phyloP scores from a whole-genome alignment of 2,888 invertebrate genomes.

The Drosophila merina region DNA sequence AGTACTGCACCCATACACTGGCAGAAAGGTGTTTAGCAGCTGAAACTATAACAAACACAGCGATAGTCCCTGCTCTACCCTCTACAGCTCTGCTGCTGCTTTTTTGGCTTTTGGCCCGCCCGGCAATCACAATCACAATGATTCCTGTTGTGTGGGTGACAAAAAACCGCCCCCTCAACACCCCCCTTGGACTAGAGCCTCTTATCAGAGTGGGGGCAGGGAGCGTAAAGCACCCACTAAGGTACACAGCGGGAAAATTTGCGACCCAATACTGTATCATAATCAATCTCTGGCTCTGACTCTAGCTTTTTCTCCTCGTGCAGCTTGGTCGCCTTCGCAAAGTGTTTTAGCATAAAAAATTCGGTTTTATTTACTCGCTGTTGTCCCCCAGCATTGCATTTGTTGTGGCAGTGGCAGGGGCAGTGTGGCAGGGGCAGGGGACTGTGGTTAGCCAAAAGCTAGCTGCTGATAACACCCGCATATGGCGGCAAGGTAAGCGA shows the following conservation, averaged over 20 bases:
- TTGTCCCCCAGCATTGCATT: conserved; percentile 11
- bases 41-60: conserved; percentile 51
- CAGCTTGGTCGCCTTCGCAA: conserved; percentile 47
- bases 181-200: background rate
- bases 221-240: background rate
- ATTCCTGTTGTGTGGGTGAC: conserved; percentile 40
- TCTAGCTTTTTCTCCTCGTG: background rate
- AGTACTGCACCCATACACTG: conserved; percentile 1
- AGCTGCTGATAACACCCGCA: conserved; percentile 78
- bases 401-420: background rate
- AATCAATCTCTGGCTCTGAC: too few relatives aligned
- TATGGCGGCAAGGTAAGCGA: conserved; percentile 46
- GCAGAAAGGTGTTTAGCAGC: conserved; percentile 52
- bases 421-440: conserved; percentile 1
- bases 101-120: too few relatives aligned
- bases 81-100: too few relatives aligned
- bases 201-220: background rate
- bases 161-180: background rate
- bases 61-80: background rate
- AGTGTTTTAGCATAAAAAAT: conserved; percentile 78
- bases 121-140: conserved; percentile 21
- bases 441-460: conserved; percentile 60
- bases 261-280: background rate
- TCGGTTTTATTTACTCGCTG: conserved; percentile 71
- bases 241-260: background rate